Percentiles rank a stretch among this genome's conserved stretches.
phyloP scores from a whole-genome alignment of 2,797 vertebrate species.

The Acomys russatus region DNA sequence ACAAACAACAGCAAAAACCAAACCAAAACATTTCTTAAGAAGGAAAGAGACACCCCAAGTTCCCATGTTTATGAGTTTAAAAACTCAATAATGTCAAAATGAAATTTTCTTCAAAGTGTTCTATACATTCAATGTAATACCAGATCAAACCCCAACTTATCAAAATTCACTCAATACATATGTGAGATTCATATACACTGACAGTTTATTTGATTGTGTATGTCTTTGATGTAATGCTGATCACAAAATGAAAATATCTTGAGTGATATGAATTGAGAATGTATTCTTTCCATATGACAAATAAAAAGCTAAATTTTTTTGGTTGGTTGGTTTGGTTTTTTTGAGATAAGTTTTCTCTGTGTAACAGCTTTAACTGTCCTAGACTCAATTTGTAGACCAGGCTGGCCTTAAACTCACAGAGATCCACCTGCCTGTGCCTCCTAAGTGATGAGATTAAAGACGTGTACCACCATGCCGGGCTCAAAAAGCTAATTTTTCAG shows the following conservation, averaged over 20 bases:
- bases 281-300: not conserved
- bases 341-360: too few relatives aligned
- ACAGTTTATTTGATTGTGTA: not conserved
- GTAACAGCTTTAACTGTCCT: too few relatives aligned
- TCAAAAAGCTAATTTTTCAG: not conserved
- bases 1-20: too few relatives aligned
- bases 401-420: too few relatives aligned
- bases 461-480: too few relatives aligned
- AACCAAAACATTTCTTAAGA: not conserved
- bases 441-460: too few relatives aligned
- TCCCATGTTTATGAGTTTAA: not conserved
- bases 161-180: not conserved
- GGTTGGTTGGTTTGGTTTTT: too few relatives aligned
- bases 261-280: too few relatives aligned
- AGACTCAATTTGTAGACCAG: too few relatives aligned
- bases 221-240: not conserved
- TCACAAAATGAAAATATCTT: conserved; percentile 24
- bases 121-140: not conserved
- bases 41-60: not conserved
- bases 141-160: not conserved
- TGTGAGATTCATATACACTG: not conserved
- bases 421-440: too few relatives aligned
- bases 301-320: not conserved
- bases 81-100: not conserved
- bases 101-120: not conserved